Percentiles rank a stretch among this genome's conserved stretches.
Conservation (phyloP, 2,797 vertebrate genomes). For the Silurus aristotelis region DNA sequence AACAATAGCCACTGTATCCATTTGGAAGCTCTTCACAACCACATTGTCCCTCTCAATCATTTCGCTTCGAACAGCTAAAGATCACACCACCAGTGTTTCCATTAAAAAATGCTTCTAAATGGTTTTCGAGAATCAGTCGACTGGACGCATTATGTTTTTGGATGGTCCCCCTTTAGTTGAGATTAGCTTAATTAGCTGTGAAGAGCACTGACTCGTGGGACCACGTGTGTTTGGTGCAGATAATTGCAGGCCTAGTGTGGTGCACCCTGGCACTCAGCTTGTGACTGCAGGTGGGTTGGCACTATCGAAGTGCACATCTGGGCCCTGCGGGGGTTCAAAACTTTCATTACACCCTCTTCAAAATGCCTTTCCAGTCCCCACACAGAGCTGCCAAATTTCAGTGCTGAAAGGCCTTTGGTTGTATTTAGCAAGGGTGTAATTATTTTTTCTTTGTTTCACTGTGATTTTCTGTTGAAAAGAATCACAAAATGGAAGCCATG, state of each 20-base stretch:
- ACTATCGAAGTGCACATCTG: conserved; percentile 70
- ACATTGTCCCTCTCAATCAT: conserved; percentile 37
- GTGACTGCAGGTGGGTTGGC: conserved; percentile 74
- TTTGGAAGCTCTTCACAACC: conserved; percentile 36
- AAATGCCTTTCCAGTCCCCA: conserved; percentile 60
- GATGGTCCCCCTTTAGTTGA: conserved; percentile 66
- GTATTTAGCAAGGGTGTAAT: conserved; percentile 51
- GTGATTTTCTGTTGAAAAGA: conserved; percentile 55
- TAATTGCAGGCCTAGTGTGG: conserved; percentile 70
- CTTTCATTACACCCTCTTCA: conserved; percentile 67
- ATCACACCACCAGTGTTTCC: conserved; percentile 55
- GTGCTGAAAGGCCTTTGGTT: conserved; percentile 53
- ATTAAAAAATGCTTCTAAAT: conserved; percentile 55
- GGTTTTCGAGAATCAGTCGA: conserved; percentile 60
- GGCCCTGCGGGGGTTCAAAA: conserved; percentile 63
- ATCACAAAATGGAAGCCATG: conserved; percentile 12
- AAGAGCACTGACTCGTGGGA: conserved; percentile 71
- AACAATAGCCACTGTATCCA: conserved; percentile 35
- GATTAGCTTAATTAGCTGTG: conserved; percentile 78
- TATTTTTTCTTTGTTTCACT: conserved; percentile 54
- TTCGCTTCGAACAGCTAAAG: conserved; percentile 48
- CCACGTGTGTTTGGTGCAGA: conserved; percentile 70
- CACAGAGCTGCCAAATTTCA: conserved; percentile 57
- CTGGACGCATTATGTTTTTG: conserved; percentile 66
- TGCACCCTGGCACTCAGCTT: conserved; percentile 60